These are phyloP conservation scores for Brachionus paranguensis DNA, from an alignment of 1,140 invertebrate species.

Conservation along the genomic window DNA sequence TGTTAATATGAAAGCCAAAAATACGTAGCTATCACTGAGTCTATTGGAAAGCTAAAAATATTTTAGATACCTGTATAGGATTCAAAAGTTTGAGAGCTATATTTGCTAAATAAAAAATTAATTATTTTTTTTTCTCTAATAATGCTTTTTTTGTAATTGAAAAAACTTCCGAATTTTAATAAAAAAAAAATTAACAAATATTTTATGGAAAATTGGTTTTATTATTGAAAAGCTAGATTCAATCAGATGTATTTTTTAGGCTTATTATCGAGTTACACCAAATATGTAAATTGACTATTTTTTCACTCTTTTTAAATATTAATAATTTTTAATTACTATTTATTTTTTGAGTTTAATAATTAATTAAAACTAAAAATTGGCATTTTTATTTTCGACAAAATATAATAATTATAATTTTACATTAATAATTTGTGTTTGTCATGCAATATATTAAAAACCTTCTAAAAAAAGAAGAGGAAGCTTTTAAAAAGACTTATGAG, in stretches of 20 bases:
- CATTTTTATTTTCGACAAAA: not conserved
- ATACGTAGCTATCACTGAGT: too few relatives aligned
- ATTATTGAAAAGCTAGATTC: not conserved
- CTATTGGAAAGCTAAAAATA: too few relatives aligned
- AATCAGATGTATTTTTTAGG: not conserved
- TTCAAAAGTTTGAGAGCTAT: not conserved
- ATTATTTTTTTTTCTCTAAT: not conserved
- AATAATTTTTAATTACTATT: not conserved
- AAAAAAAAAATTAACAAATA: not conserved
- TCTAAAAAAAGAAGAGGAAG: not conserved
- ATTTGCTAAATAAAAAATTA: not conserved
- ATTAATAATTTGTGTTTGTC: not conserved
- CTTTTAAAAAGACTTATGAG: not conserved
- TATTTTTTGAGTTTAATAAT: not conserved
- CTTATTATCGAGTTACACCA: too few relatives aligned
- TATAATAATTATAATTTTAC: not conserved
- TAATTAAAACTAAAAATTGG: not conserved
- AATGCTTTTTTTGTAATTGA: not conserved
- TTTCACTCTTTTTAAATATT: not conserved
- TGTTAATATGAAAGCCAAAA: too few relatives aligned
- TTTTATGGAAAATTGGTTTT: too few relatives aligned
- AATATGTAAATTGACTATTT: not conserved
- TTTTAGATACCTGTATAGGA: not conserved
- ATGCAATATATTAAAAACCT: not conserved
- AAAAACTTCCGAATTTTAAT: not conserved